Evolutionary conservation across 2,888 invertebrate genomes (phyloP), one percentile per base, ranked within the genome.

Genomic region (Orchestes rusci): DNA sequence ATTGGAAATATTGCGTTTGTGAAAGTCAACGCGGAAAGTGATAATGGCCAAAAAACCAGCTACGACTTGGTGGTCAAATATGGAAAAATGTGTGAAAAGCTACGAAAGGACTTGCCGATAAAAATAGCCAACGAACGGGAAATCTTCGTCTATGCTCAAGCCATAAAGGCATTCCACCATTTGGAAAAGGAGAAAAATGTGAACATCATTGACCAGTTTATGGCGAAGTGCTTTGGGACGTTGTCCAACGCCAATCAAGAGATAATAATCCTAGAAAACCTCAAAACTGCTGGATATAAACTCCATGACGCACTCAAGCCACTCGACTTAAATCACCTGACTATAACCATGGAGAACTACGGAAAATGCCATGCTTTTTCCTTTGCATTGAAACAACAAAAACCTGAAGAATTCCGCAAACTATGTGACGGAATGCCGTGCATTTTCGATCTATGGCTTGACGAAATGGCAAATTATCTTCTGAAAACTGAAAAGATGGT

Each of bases 21-120:
- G n/a, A n/a, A n/a, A n/a, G n/a, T n/a, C n/a, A n/a, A n/a, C n/a
- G n/a, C n/a, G n/a, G n/a, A n/a, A n/a, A n/a, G n/a, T n/a, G n/a
- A n/a, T n/a, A n/a, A n/a, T n/a, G n/a, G n/a, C n/a, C n/a, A n/a
- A 57, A 4, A 60, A 59, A 44, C 48, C 45, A 56, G 7, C 58
- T 57, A 43, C 49, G 44, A 28, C 52, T 51, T 29, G 53, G 56
- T 4, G 50, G 52, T 18, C 37, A 59, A n/a, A n/a, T n/a, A n/a
- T n/a, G n/a, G n/a, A n/a, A n/a, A n/a, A n/a, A n/a, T n/a, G 16
- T 53, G 52, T 18, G 53, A 55, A 4, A 50, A 52, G 12, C 35
- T 59, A 8, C 33, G 59, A 15, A 52, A 57, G 27, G 40, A 53
- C 39, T 51, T 53, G 4, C 54, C 56, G 12, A 46, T 58, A 19